phyloP scores from a whole-genome alignment of 1,140 invertebrate species.

The Bicyclus anynana region DNA sequence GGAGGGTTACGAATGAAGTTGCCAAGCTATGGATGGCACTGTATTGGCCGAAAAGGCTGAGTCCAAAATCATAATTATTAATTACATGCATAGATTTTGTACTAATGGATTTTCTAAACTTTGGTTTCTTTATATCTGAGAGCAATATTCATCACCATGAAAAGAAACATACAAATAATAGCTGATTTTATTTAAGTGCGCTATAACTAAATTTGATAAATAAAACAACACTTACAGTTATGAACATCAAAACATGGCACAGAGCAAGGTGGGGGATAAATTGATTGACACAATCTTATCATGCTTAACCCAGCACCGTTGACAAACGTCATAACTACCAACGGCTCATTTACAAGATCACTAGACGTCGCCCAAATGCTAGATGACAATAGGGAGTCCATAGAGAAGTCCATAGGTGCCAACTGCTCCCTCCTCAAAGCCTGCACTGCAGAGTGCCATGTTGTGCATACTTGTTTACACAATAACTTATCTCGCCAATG shows the following conservation, averaged over 20 bases:
- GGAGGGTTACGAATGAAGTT: no score
- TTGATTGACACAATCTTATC: constrained; percentile 39
- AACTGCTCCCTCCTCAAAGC: constrained; percentile 50
- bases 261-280: constrained; percentile 42
- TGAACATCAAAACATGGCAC: constrained; percentile 51
- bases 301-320: constrained; percentile 39
- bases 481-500: constrained; percentile 64
- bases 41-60: no score
- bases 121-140: no score
- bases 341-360: constrained; percentile 47
- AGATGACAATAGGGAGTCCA: constrained; percentile 31
- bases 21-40: no score
- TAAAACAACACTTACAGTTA: constrained; percentile 49
- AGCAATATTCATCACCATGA: no score
- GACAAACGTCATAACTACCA: constrained; percentile 57
- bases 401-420: constrained; percentile 49
- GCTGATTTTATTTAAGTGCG: no score
- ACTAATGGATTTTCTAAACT: no score
- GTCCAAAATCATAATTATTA: no score
- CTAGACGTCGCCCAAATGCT: constrained; percentile 34
- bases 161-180: no score
- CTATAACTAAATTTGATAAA: no score
- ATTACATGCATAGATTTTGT: no score
- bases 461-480: constrained; percentile 55
- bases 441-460: constrained; percentile 59